Base-by-base conservation (phyloP, 2,797 vertebrate species). In the Hemitrygon akajei region DNA sequence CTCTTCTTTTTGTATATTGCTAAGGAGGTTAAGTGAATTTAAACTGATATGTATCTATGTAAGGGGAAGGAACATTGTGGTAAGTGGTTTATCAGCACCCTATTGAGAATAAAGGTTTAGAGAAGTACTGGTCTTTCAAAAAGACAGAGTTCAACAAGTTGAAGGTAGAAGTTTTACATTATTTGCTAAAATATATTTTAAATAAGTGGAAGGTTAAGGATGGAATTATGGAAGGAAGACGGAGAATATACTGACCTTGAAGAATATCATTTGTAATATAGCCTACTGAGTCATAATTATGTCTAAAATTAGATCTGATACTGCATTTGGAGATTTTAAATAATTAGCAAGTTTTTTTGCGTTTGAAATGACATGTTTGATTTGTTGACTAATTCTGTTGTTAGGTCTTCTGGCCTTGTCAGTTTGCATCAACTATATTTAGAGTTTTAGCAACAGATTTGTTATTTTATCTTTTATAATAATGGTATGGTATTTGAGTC, bases 391-490 rank as follows among this genome's bases (percentile, higher is more conserved):
- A 84, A 84, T 58, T 84, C 10, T 60, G 25, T 60, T 58, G 12
- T 60, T 34, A 80, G 20, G 27, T n/a, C 25, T 30, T 58, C 12
- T 60, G 30, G 56, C 47, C 14, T 11, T 86, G 56, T 10, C 82
- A 86, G 60, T 86, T 86, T 58, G 56, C 82, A 60, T 25, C 56
- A 86, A 16, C 56, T 30, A 86, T 27, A 56, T 27, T 56, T 82
- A 27, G 37, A 40, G 47, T 56, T 84, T 58, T 11, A 58, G 47
- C 81, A 84, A 84, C 7, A 20, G 37, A 60, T 27, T 60, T 86
- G 82, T 86, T 86, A 60, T 60, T n/a, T 80, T 37, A 80, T 40
- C 56, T 86, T 86, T 86, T 86, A 60, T 86, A 14, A 30, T 60
- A 4, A 30, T 3, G 11, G 56, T 30, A 27, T 16, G 14, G 82